Base-by-base conservation (phyloP, 2,888 invertebrate genomes). In the Hermaeophaga mercurialis region DNA sequence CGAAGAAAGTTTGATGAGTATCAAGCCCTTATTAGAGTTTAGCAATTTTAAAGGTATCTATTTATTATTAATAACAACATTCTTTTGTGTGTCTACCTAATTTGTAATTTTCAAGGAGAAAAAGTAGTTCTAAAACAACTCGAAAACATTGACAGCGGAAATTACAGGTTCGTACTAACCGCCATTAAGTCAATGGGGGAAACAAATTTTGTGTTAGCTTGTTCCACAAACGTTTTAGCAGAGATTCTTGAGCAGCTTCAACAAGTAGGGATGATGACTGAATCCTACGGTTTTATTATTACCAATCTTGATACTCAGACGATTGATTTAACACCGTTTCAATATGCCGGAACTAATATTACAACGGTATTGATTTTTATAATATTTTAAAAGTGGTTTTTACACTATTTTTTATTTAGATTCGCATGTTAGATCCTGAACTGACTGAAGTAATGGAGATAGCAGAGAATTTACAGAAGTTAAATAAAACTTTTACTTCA, bases 381-480 rank as follows among this genome's bases (percentile, higher is more conserved):
- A 26, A 11, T 7, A 11, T n/a, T 34, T 34, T 34, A 9, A 15
- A n/a, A n/a, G n/a, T n/a, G 14, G 15, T 15, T 14, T 15, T 15
- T 15, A 4, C 7, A 4, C 9, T 19, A 11, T 15, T 24, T 48
- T 18, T 11, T 34, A 50, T 54, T 22, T 31, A 75, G 74, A 60
- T 89, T 24, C 80, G 89, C 17, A 76, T 89, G 63, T 81, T 89
- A 36, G 84, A 88, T 67, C 85, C 86, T 0, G 80, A 81, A 33
- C 77, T 79, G 62, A 76, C 81, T 22, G 68, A 75, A 39, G 80
- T 85, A 6, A 58, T 38, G 11, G 22, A 48, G 11, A 55, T 56
- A 24, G 56, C 68, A 1, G 53, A 55, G 36, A 53, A 49, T 28
- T 56, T 69, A 17, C 56, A 62, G 9, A 53, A 50, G 15, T 38